A percentile compares a stretch with the other conserved stretches of the same genome.
Conservation (phyloP, 2,888 invertebrate species). For the Nemotelus pantherinus region DNA sequence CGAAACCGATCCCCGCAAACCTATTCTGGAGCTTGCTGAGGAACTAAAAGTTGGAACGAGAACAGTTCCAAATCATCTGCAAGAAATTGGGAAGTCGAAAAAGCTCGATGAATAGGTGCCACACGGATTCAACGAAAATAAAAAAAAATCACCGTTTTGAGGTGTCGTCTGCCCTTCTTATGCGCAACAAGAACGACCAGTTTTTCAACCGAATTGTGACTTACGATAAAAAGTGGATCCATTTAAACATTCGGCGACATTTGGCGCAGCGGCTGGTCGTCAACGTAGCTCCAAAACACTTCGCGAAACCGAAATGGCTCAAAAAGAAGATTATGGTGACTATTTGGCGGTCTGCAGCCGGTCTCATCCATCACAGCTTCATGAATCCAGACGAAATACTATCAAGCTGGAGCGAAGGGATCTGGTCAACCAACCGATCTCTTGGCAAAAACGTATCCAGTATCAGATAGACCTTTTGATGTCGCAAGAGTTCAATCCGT, state of each 20-base stretch:
- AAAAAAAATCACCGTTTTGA: neutral
- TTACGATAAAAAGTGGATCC: neutral
- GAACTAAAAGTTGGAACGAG: neutral
- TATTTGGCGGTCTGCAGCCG: neutral
- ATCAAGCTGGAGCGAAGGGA: too few species aligned
- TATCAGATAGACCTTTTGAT: too few species aligned
- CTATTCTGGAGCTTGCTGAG: neutral
- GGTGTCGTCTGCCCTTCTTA: neutral
- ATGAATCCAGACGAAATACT: neutral
- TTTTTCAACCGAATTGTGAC: neutral
- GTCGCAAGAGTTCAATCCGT: too few species aligned
- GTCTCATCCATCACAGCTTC: neutral
- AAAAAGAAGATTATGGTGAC: neutral
- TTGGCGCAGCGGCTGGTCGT: neutral
- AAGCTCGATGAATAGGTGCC: neutral
- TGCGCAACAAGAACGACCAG: neutral
- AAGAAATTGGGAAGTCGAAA: neutral
- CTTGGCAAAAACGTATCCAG: too few species aligned
- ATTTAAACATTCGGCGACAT: neutral
- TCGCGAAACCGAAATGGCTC: neutral
- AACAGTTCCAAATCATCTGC: neutral
- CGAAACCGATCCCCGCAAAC: neutral
- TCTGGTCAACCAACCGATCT: too few species aligned
- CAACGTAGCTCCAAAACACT: neutral
- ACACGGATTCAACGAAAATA: neutral